A percentile compares a stretch with the other conserved stretches of the same genome.
phyloP scores from a whole-genome alignment of 53 echinoderm and acorn worm genomes.

The Mesocentrotus franciscanus region DNA sequence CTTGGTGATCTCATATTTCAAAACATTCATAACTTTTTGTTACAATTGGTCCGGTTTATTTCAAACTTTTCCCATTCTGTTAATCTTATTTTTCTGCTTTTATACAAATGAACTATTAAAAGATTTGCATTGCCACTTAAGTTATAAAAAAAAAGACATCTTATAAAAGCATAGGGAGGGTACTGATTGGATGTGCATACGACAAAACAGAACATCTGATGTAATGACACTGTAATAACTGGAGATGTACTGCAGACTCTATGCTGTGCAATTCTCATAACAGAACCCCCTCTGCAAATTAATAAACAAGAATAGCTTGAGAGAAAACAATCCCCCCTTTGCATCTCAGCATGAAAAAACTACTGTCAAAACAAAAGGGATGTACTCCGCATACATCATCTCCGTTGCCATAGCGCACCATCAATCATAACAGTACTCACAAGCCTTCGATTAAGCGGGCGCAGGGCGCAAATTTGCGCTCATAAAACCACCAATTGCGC shows the following conservation, averaged over 20 bases:
- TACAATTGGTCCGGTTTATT: no score
- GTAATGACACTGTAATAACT: not conserved
- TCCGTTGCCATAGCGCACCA: constrained; percentile 3
- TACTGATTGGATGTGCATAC: not conserved
- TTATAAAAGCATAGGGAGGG: no score
- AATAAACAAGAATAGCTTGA: not conserved
- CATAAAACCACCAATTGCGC: no score
- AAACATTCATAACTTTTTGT: no score
- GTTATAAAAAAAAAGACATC: no score
- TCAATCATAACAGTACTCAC: constrained; percentile 20
- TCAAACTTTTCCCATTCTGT: no score
- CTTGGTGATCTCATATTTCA: no score
- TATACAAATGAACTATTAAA: no score
- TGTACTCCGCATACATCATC: not conserved
- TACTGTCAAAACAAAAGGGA: not conserved
- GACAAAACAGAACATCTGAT: not conserved
- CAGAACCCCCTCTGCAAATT: not conserved
- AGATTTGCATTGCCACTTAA: no score
- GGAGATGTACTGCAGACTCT: not conserved
- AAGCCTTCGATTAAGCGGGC: no score
- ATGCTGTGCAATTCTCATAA: not conserved
- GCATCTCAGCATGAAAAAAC: constrained; percentile 11
- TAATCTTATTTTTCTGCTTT: no score
- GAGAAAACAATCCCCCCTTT: not conserved
- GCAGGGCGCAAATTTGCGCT: no score